Conservation (phyloP, 2,888 invertebrate genomes). For the Drosophila nr. fundita region DNA sequence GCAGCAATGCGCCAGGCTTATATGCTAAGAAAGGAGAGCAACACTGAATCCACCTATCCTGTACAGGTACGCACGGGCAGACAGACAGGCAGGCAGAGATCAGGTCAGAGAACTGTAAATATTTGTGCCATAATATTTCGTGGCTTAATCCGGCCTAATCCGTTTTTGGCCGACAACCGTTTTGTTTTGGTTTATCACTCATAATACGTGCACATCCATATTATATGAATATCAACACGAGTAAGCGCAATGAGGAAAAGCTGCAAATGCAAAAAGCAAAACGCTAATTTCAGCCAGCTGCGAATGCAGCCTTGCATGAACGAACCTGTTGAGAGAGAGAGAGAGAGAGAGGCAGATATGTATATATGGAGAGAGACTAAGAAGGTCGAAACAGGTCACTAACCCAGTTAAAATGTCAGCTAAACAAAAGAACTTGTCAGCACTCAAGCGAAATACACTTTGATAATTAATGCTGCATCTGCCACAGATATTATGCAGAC, state of each 20-base stretch:
- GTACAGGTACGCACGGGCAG: background rate
- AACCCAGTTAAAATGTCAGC: conserved; percentile 3
- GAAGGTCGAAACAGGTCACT: conserved; percentile 10
- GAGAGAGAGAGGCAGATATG: background rate
- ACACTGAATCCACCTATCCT: conserved; percentile 9
- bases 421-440: background rate
- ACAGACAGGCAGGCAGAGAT: conserved; percentile 4
- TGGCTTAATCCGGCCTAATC: conserved; percentile 70
- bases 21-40: conserved; percentile 16
- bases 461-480: background rate
- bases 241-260: conserved; percentile 24
- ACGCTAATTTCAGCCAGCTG: conserved; percentile 24
- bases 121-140: conserved; percentile 79
- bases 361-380: background rate
- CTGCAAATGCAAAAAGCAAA: conserved; percentile 8
- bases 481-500: background rate
- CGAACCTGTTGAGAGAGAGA: conserved; percentile 10
- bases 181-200: conserved; percentile 62
- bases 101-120: conserved; percentile 63
- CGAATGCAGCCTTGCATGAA: conserved; percentile 29
- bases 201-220: conserved; percentile 15
- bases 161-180: conserved; percentile 49
- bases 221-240: conserved; percentile 3
- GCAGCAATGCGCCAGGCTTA: conserved; percentile 21
- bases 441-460: background rate